Base-by-base conservation (phyloP, 1,140 invertebrate genomes). In the Ips nitidus region DNA sequence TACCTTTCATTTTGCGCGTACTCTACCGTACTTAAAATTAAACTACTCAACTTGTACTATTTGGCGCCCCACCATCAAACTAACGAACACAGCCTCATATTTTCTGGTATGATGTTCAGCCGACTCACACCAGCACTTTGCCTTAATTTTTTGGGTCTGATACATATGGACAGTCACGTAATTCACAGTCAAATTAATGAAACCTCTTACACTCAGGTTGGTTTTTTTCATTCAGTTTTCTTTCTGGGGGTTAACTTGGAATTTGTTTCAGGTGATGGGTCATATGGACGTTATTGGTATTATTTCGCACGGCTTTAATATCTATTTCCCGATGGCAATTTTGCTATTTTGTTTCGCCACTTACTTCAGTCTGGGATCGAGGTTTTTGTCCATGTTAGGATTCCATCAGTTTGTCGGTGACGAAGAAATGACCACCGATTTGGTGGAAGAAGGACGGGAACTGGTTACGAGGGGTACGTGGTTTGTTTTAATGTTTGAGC, bases 241-340 rank as follows among this genome's bases (percentile, higher is more conserved):
- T 22, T 22, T 22, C 22, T 22, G 22, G 22, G 22, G 22, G 22
- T 22, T 22, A 22, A 22, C 22, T 22, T 22, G 7, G 37, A 8
- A 22, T 38, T 2, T 41, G 74, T 79, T 80, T n/a, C 80, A 97
- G 92, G 92, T 99, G 70, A 99, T 99, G 97, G 98, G 98, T 37
- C 97, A 99, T 78, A 96, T 99, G 95, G 97, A 99, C 84, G 94
- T 99, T 0, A 91, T 99, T 63, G 91, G 94, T 5, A 94, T 99
- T 63, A 94, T 99, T 70, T 95, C 96, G 1, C 93, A 98, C 82
- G 97, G 98, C 37, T 99, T 99, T 82, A 99, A 99, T 82, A 92
- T 99, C 50, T 99, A 99, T 80, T 98, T 99, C 82, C 98, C 98
- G 0, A 98, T 99, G 86, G 88, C 93, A 57, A 97, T 99, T 79